Conservation (phyloP, 2,888 invertebrate genomes). For the Halictus quadricinctus region DNA sequence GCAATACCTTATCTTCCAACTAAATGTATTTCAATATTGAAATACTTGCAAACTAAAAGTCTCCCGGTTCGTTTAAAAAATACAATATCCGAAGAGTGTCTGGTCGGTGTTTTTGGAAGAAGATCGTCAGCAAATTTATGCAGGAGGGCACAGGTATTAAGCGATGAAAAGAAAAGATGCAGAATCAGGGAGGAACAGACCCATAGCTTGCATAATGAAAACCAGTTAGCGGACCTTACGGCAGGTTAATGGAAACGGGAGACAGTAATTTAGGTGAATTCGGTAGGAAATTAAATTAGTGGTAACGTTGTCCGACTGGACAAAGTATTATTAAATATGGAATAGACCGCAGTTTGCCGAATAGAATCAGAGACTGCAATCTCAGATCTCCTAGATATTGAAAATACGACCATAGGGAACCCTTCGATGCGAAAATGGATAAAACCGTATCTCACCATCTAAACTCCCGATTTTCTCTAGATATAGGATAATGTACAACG, state of each 20-base stretch:
- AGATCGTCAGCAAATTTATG: background rate
- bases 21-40: background rate
- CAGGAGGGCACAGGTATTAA: background rate
- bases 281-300: slow-evolving; percentile 38
- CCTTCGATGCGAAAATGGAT: slow-evolving; percentile 34
- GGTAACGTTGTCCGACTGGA: slow-evolving; percentile 14
- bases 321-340: slow-evolving; percentile 46
- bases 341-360: background rate
- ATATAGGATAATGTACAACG: no score
- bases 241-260: slow-evolving; percentile 20
- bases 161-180: slow-evolving; percentile 20
- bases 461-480: background rate
- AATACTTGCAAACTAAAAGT: background rate
- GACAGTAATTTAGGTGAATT: slow-evolving; percentile 29
- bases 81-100: background rate
- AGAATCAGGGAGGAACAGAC: background rate
- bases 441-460: slow-evolving; percentile 33
- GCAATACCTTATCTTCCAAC: background rate
- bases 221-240: background rate
- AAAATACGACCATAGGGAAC: background rate
- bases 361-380: slow-evolving; percentile 43
- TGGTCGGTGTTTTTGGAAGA: background rate
- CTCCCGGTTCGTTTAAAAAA: background rate
- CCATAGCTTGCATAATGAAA: slow-evolving; percentile 34
- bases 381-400: slow-evolving; percentile 29